Evolutionary conservation across 92 coral and sea anemone genomes (phyloP).

Genomic region (Zoanthus sociatus): DNA sequence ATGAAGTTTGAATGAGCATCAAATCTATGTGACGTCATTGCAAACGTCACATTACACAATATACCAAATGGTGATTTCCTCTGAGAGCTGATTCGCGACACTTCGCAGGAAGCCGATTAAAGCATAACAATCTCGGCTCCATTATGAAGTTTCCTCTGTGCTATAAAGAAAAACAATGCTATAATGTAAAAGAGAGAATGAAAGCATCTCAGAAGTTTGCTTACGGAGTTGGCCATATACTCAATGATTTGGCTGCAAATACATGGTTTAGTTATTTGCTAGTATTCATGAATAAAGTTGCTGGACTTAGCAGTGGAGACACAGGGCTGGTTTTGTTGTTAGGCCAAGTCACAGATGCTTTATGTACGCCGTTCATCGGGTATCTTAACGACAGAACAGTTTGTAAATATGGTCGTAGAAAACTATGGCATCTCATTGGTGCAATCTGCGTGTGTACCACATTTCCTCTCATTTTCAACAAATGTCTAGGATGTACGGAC

Average conservation of each 20-base stretch:
- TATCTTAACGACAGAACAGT: constrained; percentile 86
- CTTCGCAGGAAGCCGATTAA: neutral
- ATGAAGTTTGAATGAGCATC: neutral
- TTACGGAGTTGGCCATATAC: constrained; percentile 82
- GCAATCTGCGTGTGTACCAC: constrained; percentile 64
- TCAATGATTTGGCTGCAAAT: constrained; percentile 90
- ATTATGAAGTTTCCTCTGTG: constrained; percentile 33
- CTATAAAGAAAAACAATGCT: neutral
- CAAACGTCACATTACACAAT: neutral
- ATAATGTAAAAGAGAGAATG: constrained; percentile 56
- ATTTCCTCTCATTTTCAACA: constrained; percentile 79
- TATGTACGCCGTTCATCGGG: constrained; percentile 87
- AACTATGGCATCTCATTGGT: constrained; percentile 87
- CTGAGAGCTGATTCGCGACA: neutral
- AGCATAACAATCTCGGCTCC: neutral
- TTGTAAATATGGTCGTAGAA: constrained; percentile 86
- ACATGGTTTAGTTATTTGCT: constrained; percentile 87
- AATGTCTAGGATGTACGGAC: constrained; percentile 62
- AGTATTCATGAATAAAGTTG: constrained; percentile 85
- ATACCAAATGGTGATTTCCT: neutral
- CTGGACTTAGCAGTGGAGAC: constrained; percentile 78
- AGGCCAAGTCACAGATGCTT: constrained; percentile 84
- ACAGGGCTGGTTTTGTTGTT: constrained; percentile 82
- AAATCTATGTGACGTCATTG: neutral
- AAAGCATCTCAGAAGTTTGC: constrained; percentile 71